A percentile compares a stretch with the other conserved stretches of the same genome.
These are phyloP conservation scores for Protobothrops flavoviridis DNA, from an alignment of 2,113 vertebrate species.

Conservation along the genomic window DNA sequence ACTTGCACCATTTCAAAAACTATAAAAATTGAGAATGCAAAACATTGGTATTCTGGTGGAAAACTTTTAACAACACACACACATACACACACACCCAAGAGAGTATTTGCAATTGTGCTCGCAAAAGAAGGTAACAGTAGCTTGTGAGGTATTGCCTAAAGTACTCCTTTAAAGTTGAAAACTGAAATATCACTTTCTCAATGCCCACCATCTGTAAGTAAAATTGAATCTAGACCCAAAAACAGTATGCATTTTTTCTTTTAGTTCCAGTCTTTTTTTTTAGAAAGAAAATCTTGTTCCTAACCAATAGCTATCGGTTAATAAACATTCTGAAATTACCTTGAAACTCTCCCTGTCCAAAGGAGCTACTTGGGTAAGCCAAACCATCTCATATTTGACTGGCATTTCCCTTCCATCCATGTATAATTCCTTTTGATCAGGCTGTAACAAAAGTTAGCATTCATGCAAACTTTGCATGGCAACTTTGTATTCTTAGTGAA, in stretches of 20 bases:
- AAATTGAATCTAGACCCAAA: constrained; percentile 58
- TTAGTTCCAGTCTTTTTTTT: constrained; percentile 59
- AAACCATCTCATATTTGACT: constrained; percentile 51
- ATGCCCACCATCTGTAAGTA: constrained; percentile 72
- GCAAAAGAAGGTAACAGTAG: constrained; percentile 58
- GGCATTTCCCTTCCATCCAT: constrained; percentile 35
- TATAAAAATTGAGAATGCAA: constrained; percentile 44
- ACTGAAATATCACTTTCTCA: constrained; percentile 47
- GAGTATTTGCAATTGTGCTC: constrained; percentile 27
- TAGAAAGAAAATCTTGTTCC: constrained; percentile 36
- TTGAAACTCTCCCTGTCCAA: constrained; percentile 50
- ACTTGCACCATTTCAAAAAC: constrained; percentile 57
- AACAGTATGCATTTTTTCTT: constrained; percentile 34
- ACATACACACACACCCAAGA: constrained; percentile 22
- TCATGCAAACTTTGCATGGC: constrained; percentile 55
- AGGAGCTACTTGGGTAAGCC: constrained; percentile 55
- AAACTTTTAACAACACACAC: constrained; percentile 25
- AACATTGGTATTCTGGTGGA: constrained; percentile 52
- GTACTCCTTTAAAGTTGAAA: not conserved
- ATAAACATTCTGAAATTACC: constrained; percentile 62
- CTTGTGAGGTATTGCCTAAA: constrained; percentile 62
- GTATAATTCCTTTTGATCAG: constrained; percentile 33
- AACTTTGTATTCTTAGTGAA: constrained; percentile 39
- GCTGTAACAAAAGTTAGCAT: constrained; percentile 61
- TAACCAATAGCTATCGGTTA: constrained; percentile 46